Evolutionary conservation across 1,140 invertebrate species (phyloP), one percentile per base, ranked within the genome.

Genomic region (Mamestra configurata): DNA sequence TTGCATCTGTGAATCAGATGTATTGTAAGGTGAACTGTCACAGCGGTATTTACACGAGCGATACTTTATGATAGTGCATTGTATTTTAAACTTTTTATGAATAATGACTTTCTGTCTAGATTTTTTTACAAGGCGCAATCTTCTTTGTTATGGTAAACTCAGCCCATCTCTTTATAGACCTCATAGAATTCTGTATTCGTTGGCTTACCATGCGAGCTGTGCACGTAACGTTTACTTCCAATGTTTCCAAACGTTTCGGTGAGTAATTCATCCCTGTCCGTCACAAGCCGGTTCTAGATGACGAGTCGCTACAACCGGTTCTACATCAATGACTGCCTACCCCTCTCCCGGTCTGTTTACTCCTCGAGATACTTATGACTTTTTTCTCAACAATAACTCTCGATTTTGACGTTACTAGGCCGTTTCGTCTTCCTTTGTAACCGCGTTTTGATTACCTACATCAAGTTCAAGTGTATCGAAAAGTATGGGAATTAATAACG

Each of bases 251-350:
- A 86, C 22, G 82, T 86, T 86, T 86, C 84, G 87, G 83, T 88
- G 85, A 88, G 91, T 92, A 91, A 94, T 93, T 91, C 92, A 93
- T 93, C 92, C 90, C 91, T 79, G 89, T 92, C 88, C 87, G 88
- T 91, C 89, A 89, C 81, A 71, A 91, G 85, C 92, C 89, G 90
- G 90, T 93, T 92, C 85, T 81, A 84, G 85, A 68, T 90, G 88
- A 92, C 86, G 87, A 84, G 83, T 83, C 86, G 80, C 83, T 79
- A 81, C 79, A 90, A 92, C 92, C 92, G 92, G 93, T 93, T 94
- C 85, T 86, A 89, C 91, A 92, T 94, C 93, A 94, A 91, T 94
- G 93, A 93, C 89, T 93, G 87, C 88, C 86, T 90, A 86, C 91
- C 90, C 89, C 84, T 82, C 86, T 84, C 81, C 79, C 82, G 79